Evolutionary conservation across 2,113 vertebrate genomes (phyloP), one percentile per base, ranked within the genome.

Genomic region (Ictidomys tridecemlineatus): DNA sequence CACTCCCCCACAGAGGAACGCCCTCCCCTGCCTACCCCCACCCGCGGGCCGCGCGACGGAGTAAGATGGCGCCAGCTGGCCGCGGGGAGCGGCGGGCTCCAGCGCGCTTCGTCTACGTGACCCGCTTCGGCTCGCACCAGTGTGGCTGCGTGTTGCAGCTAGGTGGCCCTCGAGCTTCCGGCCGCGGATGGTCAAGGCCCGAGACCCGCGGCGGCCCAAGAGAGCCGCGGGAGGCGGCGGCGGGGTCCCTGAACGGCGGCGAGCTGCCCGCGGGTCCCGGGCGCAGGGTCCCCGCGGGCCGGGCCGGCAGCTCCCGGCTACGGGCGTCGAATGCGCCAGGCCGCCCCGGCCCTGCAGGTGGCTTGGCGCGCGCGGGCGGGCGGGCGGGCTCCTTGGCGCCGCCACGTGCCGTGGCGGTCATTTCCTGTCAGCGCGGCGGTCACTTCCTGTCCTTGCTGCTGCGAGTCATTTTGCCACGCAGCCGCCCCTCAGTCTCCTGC

Each of bases 121-220:
- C 48, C 67, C 93, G 91, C 89, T 98, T 98, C 2, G 98, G 98
- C 67, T 97, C 97, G 12, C 98, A 98, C 93, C 96, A 42, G 63
- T 93, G 97, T 0, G 98, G 96, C 28, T 3, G 98, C n/a, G 28
- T 97, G 0, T 1, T 97, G 45, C 28, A 28, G 69, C 39, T 84
- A 74, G 77, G 96, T 37, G 78, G 84, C 26, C 95, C 42, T 37
- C 8, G 48, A 56, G 42, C 58, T 3, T 32, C 3, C 16, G 67
- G 96, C 16, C 48, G 9, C 9, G 1, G 4, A 0, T 2, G 20
- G 18, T 24, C 22, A 0, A 0, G 0, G 4, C 16, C 6, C 6
- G 4, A 4, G 37, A 13, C 48, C 0, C 10, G 5, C 53, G 0
- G 8, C 17, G 11, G 10, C 14, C 0, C 0, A 3, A 45, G 56